A percentile compares a stretch with the other conserved stretches of the same genome.
These are phyloP conservation scores for Cryptophagus acutangulus DNA, from an alignment of 2,888 invertebrate species.

Conservation along the genomic window DNA sequence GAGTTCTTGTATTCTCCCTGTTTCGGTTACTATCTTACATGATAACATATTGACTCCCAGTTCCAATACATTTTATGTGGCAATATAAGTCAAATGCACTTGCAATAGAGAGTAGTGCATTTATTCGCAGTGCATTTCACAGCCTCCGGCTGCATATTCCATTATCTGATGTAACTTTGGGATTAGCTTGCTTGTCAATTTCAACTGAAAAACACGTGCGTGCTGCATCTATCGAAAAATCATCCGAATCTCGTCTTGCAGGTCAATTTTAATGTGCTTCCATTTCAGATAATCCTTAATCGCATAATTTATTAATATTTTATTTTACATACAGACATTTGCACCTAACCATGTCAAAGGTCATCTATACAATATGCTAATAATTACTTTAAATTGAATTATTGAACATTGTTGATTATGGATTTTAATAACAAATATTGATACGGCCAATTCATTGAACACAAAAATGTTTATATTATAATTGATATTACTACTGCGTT, in stretches of 20 bases:
- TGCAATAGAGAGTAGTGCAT: background rate
- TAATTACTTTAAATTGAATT: too few species aligned
- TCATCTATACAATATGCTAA: too few species aligned
- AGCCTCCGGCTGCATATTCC: constrained; percentile 24
- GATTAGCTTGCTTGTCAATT: constrained; percentile 27
- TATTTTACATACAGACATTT: too few species aligned
- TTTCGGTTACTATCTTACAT: constrained; percentile 30
- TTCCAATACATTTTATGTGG: background rate
- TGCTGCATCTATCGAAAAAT: background rate
- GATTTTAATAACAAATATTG: too few species aligned
- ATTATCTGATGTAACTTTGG: constrained; percentile 36
- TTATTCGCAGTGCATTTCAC: constrained; percentile 30
- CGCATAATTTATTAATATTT: background rate
- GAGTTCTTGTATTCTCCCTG: constrained; percentile 35
- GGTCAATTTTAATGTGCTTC: background rate
- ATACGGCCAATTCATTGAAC: too few species aligned
- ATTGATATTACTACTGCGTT: too few species aligned
- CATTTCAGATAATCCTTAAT: constrained; percentile 1
- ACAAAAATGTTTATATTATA: too few species aligned
- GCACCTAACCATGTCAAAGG: too few species aligned
- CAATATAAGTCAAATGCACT: background rate
- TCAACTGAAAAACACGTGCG: background rate
- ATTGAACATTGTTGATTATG: too few species aligned
- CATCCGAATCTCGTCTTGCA: background rate
- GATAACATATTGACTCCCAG: constrained; percentile 32